phyloP scores from a whole-genome alignment of 2,888 invertebrate species.

The Autographa pulchrina region DNA sequence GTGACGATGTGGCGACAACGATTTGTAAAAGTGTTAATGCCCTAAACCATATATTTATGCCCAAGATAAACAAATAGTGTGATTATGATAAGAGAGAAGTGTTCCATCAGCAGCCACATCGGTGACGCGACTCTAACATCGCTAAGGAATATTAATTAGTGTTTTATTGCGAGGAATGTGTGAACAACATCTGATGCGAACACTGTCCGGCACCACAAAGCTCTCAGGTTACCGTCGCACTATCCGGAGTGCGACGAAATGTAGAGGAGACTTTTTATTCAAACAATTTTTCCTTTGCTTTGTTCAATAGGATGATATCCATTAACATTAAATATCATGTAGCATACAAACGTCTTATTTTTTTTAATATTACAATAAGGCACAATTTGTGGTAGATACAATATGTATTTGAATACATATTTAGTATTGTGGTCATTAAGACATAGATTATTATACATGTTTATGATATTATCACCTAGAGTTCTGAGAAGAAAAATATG shows the following conservation, averaged over 20 bases:
- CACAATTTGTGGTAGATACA: no score
- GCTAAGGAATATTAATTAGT: conserved; percentile 54
- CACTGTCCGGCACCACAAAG: conserved; percentile 22
- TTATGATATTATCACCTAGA: no score
- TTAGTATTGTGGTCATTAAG: no score
- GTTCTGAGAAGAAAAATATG: no score
- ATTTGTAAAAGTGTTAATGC: no score
- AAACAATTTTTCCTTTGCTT: not conserved
- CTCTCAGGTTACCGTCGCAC: conserved; percentile 37
- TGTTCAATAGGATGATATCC: no score
- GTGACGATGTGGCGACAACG: no score
- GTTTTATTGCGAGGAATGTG: conserved; percentile 28
- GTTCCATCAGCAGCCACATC: not conserved
- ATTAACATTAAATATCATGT: no score
- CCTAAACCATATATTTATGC: not conserved
- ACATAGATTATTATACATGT: no score
- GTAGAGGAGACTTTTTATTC: not conserved
- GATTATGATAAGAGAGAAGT: not conserved
- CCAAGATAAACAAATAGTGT: not conserved
- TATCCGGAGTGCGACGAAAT: not conserved
- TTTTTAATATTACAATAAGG: no score
- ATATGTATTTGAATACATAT: no score
- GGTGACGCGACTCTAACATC: conserved; percentile 19
- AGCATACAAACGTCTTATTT: no score
- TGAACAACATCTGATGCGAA: conserved; percentile 39